Evolutionary conservation across 2,888 invertebrate genomes (phyloP).

Genomic region (Biston betularia): DNA sequence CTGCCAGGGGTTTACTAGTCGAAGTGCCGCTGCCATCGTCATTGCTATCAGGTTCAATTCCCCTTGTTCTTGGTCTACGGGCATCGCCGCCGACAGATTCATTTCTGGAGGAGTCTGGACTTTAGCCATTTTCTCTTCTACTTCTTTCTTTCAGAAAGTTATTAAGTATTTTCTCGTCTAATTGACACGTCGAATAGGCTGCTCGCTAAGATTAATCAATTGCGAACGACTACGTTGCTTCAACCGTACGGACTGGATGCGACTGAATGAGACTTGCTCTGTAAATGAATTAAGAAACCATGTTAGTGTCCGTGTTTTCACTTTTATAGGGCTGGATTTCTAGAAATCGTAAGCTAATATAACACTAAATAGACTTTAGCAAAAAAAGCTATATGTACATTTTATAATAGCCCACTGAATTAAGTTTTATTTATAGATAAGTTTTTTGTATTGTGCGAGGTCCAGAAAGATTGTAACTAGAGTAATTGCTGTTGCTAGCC

Average conservation of each 20-base stretch:
- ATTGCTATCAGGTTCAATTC: constrained; percentile 76
- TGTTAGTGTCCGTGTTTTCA: constrained; percentile 62
- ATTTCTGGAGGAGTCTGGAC: constrained; percentile 72
- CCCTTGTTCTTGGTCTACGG: constrained; percentile 65
- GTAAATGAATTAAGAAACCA: constrained; percentile 72
- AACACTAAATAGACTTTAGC: too few relatives aligned
- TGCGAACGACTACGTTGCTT: constrained; percentile 48
- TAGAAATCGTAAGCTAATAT: background rate
- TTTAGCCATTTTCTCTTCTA: constrained; percentile 65
- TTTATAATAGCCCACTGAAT: background rate
- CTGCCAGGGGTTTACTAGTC: constrained; percentile 75
- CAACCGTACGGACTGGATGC: constrained; percentile 52
- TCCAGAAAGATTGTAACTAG: background rate
- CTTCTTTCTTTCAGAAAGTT: constrained; percentile 22
- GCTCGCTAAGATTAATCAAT: constrained; percentile 29
- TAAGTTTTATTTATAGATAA: constrained; percentile 3
- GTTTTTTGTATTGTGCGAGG: constrained; percentile 5
- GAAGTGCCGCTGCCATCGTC: constrained; percentile 82
- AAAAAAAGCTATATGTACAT: background rate
- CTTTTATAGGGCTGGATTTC: constrained; percentile 50
- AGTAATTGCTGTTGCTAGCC: constrained; percentile 21
- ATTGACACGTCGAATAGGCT: background rate
- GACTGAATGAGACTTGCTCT: constrained; percentile 64
- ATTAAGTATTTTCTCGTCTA: constrained; percentile 24
- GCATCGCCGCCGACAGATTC: constrained; percentile 65